These are phyloP conservation scores for Drosophila trichaetosa DNA, from an alignment of 2,888 invertebrate species.

Conservation along the genomic window DNA sequence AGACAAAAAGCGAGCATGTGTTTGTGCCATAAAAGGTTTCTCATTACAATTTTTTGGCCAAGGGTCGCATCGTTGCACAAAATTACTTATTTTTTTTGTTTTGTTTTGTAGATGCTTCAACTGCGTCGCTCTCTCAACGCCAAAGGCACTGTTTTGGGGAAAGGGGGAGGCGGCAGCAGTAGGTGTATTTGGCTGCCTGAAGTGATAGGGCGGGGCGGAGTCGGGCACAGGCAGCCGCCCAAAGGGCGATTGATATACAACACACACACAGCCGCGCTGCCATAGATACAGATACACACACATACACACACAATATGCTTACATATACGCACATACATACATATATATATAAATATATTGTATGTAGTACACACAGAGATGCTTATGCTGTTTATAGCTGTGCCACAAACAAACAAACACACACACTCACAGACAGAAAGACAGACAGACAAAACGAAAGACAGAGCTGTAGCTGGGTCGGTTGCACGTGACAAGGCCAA, in stretches of 20 bases:
- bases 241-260: slow-evolving; percentile 70
- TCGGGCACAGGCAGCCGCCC: slow-evolving; percentile 44
- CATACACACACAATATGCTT: slow-evolving; percentile 19
- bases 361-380: slow-evolving; percentile 43
- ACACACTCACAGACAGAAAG: slow-evolving; percentile 6
- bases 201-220: slow-evolving; percentile 13
- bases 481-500: slow-evolving; percentile 59
- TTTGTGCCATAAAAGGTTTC: slow-evolving; percentile 77
- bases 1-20: slow-evolving; percentile 73
- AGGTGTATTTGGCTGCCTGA: slow-evolving; percentile 33
- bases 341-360: slow-evolving; percentile 1
- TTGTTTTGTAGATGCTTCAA: slow-evolving; percentile 32
- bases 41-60: slow-evolving; percentile 77
- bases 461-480: slow-evolving; percentile 16
- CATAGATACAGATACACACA: slow-evolving; percentile 34
- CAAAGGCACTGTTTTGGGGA: slow-evolving; percentile 41
- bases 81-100: slow-evolving; percentile 65
- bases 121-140: slow-evolving; percentile 54
- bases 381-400: slow-evolving; percentile 67
- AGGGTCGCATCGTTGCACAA: slow-evolving; percentile 78
- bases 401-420: slow-evolving; percentile 39
- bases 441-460: slow-evolving; percentile 24
- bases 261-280: slow-evolving; percentile 50
- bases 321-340: neutral
- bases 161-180: slow-evolving; percentile 8